Percentiles rank a stretch among this genome's conserved stretches.
Evolutionary conservation across 2,113 vertebrate genomes (phyloP).

Genomic region (Lepisosteus osseus): DNA sequence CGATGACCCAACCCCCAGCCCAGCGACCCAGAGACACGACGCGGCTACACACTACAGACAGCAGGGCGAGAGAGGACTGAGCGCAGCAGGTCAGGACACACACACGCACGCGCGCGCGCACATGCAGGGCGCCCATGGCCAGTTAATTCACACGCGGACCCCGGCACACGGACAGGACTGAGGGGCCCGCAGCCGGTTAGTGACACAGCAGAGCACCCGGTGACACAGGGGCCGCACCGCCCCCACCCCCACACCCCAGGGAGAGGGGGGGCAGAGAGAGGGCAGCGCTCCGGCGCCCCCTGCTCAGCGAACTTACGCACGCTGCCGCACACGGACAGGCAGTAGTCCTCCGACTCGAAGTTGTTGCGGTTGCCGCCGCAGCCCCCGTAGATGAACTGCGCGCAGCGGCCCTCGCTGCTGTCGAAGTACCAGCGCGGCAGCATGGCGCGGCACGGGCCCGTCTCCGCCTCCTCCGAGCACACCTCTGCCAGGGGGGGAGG

Average conservation of each 20-base stretch:
- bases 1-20: neutral
- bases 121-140: neutral
- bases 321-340: conserved; percentile 95
- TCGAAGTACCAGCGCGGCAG: conserved; percentile 98
- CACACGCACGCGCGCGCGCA: neutral
- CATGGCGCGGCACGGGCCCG: conserved; percentile 91
- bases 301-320: conserved; percentile 81
- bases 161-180: conserved; percentile 5
- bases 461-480: conserved; percentile 93
- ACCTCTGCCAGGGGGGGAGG: conserved; percentile 87
- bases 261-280: conserved; percentile 26
- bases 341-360: conserved; percentile 98
- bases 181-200: neutral
- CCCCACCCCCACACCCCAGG: neutral
- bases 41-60: neutral
- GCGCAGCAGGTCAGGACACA: neutral
- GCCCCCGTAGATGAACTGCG: conserved; percentile 96
- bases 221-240: neutral
- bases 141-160: too few species aligned
- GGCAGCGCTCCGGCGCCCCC: conserved; percentile 33
- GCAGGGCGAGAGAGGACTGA: neutral
- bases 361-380: conserved; percentile 98
- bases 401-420: conserved; percentile 82
- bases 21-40: neutral
- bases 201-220: neutral